Percentiles rank a stretch among this genome's conserved stretches.
phyloP scores from a whole-genome alignment of 2,888 invertebrate genomes.

The Pandemis corylana region DNA sequence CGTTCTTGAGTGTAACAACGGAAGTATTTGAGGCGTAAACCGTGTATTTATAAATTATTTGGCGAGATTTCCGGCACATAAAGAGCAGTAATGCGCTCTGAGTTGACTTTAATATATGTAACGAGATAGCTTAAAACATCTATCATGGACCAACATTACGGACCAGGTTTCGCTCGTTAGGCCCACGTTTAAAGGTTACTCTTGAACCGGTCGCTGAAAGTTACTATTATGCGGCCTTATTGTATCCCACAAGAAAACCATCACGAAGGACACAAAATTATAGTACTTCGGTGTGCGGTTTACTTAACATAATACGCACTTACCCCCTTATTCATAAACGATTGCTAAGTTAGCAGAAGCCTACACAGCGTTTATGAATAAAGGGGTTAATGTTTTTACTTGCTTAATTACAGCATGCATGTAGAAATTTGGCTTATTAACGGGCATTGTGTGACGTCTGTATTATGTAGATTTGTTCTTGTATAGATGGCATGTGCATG shows the following conservation, averaged over 20 bases:
- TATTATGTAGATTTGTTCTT: constrained; percentile 14
- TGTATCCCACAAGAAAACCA: constrained; percentile 11
- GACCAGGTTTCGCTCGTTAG: constrained; percentile 38
- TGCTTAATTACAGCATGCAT: constrained; percentile 24
- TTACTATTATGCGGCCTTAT: constrained; percentile 19
- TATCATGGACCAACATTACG: constrained; percentile 25
- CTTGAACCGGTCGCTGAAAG: constrained; percentile 22
- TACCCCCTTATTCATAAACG: not conserved
- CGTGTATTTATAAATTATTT: constrained; percentile 7
- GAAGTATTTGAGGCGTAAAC: constrained; percentile 11
- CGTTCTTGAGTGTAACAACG: constrained; percentile 15
- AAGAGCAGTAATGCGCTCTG: constrained; percentile 25
- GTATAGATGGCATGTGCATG: constrained; percentile 34
- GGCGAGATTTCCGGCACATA: constrained; percentile 8
- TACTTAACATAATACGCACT: constrained; percentile 13
- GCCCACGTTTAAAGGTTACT: constrained; percentile 28
- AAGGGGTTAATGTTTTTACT: constrained; percentile 8
- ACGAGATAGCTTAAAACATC: constrained; percentile 26
- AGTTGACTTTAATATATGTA: constrained; percentile 37
- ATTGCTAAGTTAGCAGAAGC: no score
- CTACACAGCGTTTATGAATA: no score
- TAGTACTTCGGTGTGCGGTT: constrained; percentile 22
- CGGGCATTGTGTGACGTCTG: constrained; percentile 17
- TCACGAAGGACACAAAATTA: constrained; percentile 30
- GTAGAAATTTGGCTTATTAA: constrained; percentile 29